Conservation (phyloP, 2,888 invertebrate genomes). For the Aromia moschata region DNA sequence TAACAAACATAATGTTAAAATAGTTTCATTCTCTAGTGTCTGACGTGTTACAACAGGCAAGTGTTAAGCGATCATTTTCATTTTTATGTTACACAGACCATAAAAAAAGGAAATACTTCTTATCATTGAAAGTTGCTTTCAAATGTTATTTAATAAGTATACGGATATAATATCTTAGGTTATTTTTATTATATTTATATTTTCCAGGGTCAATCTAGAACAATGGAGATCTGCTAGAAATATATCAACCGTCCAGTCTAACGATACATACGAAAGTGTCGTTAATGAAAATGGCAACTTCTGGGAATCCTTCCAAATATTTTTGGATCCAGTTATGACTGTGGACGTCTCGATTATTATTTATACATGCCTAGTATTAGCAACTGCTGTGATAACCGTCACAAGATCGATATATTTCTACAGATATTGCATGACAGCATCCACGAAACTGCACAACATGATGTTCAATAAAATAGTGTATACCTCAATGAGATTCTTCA, state of each 20-base stretch:
- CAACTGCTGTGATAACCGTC: constrained; percentile 61
- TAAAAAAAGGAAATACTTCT: too few relatives aligned
- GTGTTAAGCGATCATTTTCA: too few relatives aligned
- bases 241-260: neutral
- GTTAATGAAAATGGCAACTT: neutral
- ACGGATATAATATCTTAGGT: too few relatives aligned
- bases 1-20: too few relatives aligned
- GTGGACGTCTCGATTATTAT: constrained; percentile 58
- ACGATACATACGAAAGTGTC: neutral
- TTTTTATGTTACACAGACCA: too few relatives aligned
- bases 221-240: neutral
- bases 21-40: too few relatives aligned
- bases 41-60: too few relatives aligned
- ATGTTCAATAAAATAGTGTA: constrained; percentile 67
- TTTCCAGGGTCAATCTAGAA: constrained; percentile 9
- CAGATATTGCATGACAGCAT: constrained; percentile 64
- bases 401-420: constrained; percentile 66
- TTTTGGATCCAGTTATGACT: neutral
- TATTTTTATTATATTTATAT: too few relatives aligned
- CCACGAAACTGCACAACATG: constrained; percentile 66
- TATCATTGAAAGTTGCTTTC: too few relatives aligned
- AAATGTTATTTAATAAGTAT: too few relatives aligned
- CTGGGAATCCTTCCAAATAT: neutral
- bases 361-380: constrained; percentile 36
- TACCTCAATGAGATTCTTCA: constrained; percentile 74